Evolutionary conservation across 2,113 vertebrate genomes (phyloP), one percentile per base, ranked within the genome.

Genomic region (Euleptes europaea): DNA sequence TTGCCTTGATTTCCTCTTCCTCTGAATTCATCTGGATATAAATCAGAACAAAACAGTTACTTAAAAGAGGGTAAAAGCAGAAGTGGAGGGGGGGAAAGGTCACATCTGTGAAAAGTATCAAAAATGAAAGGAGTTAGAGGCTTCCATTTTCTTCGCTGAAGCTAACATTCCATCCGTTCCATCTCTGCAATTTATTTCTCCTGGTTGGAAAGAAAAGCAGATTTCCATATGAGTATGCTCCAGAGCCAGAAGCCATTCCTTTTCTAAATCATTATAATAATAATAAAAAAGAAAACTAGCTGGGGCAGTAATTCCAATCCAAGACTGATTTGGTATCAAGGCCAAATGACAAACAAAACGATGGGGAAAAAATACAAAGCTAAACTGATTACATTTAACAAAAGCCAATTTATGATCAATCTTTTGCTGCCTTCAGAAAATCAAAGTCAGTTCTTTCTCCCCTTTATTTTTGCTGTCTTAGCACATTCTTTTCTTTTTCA

Each of bases 71-170:
- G 73, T 76, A 84, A 94, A 89, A 82, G 88, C 80, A 54, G 89
- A 94, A 93, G 83, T 81, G 57, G 21, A 54, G n/a, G 15, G 47
- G 51, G 90, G 88, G 84, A 93, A 67, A 81, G 73, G 65, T 83
- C 92, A 94, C 91, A 94, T 94, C 93, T 95, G 92, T 90, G 91
- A 92, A 95, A 95, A 0, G 1, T 79, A 94, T 95, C 82, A 86
- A 88, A 88, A 94, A 88, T 77, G 74, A 89, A 95, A 91, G 77
- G 33, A 71, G 42, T 82, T 84, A 51, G 82, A 91, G 92, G 82
- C 47, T 71, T 93, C 70, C 91, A 84, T 92, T 94, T 92, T 88
- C 82, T 91, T 47, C 49, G 84, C 65, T 67, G 70, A 76, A 85
- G 82, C 69, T 88, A 88, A 91, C 89, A 80, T 80, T 85, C 89